Base-by-base conservation (phyloP, 2,113 vertebrate species). In the Tragelaphus buxtoni region DNA sequence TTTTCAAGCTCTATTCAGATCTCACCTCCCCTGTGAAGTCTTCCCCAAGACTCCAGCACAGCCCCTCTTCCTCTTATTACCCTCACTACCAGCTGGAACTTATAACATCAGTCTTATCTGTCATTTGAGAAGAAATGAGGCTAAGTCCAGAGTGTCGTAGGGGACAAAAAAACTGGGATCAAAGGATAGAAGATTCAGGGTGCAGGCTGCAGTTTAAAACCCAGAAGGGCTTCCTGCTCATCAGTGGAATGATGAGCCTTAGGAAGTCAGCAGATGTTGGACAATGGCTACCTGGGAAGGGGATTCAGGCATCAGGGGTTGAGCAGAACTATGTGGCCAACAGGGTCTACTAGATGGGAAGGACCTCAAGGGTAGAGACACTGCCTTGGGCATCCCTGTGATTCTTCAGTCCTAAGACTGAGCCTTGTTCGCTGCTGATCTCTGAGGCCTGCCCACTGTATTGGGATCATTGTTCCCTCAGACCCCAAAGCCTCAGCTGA, bases 271-370 rank as follows among this genome's bases (percentile, higher is more conserved):
- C 26, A 60, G 24, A 61, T 42, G 53, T 14, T 9, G 30, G 30
- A 24, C 58, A 30, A 1, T 30, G 80, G 55, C 26, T 30, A 49
- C 39, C 55, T 12, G 13, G 28, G 82, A 58, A 86, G 53, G 10
- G 20, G 20, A 81, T 26, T 42, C 0, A 0, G 82, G 58, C 10
- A 3, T 22, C 11, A n/a, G 30, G 22, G 26, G 12, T 5, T 55
- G 80, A 13, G 22, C 13, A 5, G 47, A 86, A 30, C 4, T n/a
- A 42, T 35, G 45, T 53, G 12, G 20, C 20, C 56, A 9, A 1
- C 4, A 0, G 20, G 39, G 39, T 51, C 24, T 26, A 12, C 61
- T 11, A 6, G 39, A 49, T 2, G 45, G 51, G n/a, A 45, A 85
- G n/a, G 47, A 51, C 63, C 53, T 51, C 3, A 1, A 51, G 60